Conservation (phyloP, 2,888 invertebrate genomes). For the Brachylomia viminalis region DNA sequence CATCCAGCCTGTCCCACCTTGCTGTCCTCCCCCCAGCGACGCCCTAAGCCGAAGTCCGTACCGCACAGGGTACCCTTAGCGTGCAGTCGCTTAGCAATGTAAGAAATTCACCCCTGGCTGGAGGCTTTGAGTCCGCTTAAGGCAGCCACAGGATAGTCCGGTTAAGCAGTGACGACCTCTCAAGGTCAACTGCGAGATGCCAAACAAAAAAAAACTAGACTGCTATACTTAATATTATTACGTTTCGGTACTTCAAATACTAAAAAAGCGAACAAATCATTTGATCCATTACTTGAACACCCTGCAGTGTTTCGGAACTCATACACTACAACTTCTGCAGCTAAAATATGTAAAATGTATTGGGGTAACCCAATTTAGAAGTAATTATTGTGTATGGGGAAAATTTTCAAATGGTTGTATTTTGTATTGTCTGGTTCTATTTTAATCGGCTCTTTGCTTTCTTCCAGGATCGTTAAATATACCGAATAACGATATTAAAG, state of each 20-base stretch:
- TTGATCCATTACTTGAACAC: constrained; percentile 36
- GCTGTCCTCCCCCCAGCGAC: no score
- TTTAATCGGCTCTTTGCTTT: not conserved
- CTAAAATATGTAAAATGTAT: not conserved
- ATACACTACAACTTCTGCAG: not conserved
- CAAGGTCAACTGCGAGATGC: no score
- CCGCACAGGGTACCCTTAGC: no score
- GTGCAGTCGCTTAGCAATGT: no score
- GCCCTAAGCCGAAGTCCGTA: no score
- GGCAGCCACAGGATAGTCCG: no score
- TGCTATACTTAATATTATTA: not conserved
- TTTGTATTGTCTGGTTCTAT: not conserved
- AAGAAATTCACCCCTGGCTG: no score
- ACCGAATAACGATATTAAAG: not conserved
- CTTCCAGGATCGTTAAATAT: not conserved
- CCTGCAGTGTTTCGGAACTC: constrained; percentile 12
- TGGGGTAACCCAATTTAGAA: constrained; percentile 2
- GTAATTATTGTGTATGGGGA: not conserved
- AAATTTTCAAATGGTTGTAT: no score
- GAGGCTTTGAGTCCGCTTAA: no score
- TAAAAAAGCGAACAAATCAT: constrained; percentile 32
- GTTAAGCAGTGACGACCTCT: no score
- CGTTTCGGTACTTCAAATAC: constrained; percentile 33
- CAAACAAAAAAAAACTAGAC: no score
- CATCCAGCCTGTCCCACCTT: no score